These are phyloP conservation scores for Paramuricea clavata DNA, from an alignment of 92 coral and sea anemone genomes.

Conservation along the genomic window DNA sequence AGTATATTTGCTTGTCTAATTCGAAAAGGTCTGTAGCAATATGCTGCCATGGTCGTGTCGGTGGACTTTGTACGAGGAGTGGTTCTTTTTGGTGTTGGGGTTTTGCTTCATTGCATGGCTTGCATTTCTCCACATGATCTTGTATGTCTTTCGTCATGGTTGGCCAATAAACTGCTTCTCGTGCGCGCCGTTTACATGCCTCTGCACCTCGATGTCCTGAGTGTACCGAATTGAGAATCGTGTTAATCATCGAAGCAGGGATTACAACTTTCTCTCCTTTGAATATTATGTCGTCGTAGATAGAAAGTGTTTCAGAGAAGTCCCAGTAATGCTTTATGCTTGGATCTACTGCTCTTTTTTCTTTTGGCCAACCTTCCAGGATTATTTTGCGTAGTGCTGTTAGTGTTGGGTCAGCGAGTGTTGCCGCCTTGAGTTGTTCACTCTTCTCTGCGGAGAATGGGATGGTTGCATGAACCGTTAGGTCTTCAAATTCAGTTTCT, in stretches of 20 bases:
- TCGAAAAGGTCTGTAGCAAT: background rate
- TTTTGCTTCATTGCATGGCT: background rate
- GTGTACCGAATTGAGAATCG: background rate
- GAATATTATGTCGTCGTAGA: background rate
- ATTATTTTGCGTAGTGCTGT: constrained; percentile 17
- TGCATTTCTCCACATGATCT: background rate
- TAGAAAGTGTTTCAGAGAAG: background rate
- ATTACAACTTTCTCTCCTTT: background rate
- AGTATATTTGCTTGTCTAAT: background rate
- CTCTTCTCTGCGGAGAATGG: constrained; percentile 14
- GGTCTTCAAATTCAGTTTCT: constrained; percentile 14
- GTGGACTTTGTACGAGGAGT: background rate
- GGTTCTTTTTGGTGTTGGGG: background rate
- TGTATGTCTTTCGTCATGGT: background rate
- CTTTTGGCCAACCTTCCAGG: constrained; percentile 3
- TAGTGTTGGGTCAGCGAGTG: constrained; percentile 4
- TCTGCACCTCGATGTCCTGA: constrained; percentile 9
- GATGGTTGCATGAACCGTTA: constrained; percentile 7
- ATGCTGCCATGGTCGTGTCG: background rate
- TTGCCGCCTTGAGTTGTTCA: constrained; percentile 10
- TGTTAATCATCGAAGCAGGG: constrained; percentile 3
- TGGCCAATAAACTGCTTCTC: constrained; percentile 13
- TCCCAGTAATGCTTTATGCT: background rate
- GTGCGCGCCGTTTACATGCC: background rate
- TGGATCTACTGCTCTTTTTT: background rate